phyloP scores from a whole-genome alignment of 2,113 vertebrate genomes.

The Prunella himalayana region DNA sequence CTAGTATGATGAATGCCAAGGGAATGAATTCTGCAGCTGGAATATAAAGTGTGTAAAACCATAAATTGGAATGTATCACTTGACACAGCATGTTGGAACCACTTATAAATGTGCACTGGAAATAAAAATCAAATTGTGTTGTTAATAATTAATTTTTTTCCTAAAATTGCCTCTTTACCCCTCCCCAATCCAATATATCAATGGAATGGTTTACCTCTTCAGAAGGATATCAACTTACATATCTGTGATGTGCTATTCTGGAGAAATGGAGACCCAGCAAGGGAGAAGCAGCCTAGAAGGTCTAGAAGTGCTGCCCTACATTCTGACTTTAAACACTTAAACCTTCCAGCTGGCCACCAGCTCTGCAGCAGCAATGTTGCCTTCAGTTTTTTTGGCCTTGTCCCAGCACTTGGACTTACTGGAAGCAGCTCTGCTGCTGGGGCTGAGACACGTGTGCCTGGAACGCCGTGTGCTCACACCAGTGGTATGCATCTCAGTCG shows the following conservation, averaged over 20 bases:
- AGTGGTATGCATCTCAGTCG: neutral
- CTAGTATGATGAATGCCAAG: neutral
- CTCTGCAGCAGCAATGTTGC: neutral
- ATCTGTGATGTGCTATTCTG: neutral
- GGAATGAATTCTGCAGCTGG: neutral
- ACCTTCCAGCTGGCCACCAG: neutral
- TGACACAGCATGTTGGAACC: neutral
- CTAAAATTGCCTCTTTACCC: neutral
- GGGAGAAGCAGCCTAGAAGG: neutral
- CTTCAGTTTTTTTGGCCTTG: neutral
- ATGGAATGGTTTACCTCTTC: neutral
- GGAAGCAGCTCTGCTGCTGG: neutral
- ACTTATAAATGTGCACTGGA: neutral
- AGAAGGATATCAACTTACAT: neutral
- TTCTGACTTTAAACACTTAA: neutral
- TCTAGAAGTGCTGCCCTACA: fast-evolving
- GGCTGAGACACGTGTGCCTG: neutral
- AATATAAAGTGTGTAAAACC: neutral
- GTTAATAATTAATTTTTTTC: neutral
- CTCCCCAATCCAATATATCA: neutral
- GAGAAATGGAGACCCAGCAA: neutral
- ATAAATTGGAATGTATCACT: neutral
- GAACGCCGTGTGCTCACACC: neutral
- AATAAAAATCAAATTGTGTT: constrained; percentile 5
- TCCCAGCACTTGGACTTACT: neutral